A percentile compares a stretch with the other conserved stretches of the same genome.
Conservation (phyloP, 2,113 vertebrate genomes). For the Nibea coibor region DNA sequence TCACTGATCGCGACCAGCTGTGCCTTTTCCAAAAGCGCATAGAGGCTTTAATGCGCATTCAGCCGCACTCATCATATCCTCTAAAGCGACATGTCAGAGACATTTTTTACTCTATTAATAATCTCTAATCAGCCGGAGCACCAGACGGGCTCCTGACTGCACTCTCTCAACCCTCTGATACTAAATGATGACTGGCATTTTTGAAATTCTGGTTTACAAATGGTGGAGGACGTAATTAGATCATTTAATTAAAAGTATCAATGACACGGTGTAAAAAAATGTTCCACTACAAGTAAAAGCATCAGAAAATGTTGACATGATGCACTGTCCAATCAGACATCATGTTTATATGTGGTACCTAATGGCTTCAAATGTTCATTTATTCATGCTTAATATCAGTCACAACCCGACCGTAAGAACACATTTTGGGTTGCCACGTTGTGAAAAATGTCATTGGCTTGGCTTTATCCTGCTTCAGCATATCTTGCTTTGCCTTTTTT, state of each 20-base stretch:
- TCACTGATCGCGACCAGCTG: constrained; percentile 82
- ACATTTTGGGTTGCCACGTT: background rate
- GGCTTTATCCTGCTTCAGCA: background rate
- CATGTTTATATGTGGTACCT: background rate
- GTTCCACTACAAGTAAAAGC: background rate
- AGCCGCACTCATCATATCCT: constrained; percentile 68
- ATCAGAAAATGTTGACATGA: background rate
- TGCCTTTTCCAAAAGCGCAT: constrained; percentile 64
- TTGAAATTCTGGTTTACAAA: background rate
- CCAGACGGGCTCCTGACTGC: constrained; percentile 19
- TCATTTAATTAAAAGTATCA: background rate
- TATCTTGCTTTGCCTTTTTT: constrained; percentile 1
- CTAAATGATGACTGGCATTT: background rate
- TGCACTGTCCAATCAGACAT: background rate
- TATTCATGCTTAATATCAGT: background rate
- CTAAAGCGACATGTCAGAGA: constrained; percentile 40
- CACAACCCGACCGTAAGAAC: background rate
- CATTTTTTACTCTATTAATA: constrained; percentile 50
- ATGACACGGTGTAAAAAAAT: background rate
- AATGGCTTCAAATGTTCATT: constrained; percentile 3
- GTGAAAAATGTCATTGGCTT: background rate
- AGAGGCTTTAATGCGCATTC: constrained; percentile 50
- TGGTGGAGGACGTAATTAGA: background rate
- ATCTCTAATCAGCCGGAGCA: constrained; percentile 12
- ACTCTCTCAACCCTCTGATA: constrained; percentile 4